Conservation (phyloP, 2,113 vertebrate species). For the Dasyornis broadbenti region DNA sequence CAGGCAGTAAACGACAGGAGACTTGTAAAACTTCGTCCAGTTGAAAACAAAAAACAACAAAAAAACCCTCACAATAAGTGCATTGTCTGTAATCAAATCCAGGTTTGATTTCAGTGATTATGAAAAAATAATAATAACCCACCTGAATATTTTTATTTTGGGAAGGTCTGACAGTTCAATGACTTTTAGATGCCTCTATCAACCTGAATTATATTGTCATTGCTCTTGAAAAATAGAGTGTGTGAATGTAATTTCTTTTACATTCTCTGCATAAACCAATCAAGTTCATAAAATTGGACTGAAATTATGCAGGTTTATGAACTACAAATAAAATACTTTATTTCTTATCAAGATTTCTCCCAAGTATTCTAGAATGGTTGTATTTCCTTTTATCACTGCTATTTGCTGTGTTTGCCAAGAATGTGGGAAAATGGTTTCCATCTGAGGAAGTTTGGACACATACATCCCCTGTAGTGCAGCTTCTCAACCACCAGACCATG, state of each 20-base stretch:
- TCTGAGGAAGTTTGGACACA: neutral
- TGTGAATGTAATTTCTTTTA: neutral
- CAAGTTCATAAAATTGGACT: neutral
- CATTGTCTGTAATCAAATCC: neutral
- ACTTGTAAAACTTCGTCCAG: neutral
- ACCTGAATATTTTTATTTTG: neutral
- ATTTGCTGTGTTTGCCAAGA: neutral
- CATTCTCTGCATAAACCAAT: neutral
- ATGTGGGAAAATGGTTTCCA: neutral
- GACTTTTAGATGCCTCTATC: neutral
- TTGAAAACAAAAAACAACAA: neutral
- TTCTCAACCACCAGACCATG: neutral
- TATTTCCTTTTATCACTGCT: neutral
- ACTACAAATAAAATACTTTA: neutral
- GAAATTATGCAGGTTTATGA: neutral
- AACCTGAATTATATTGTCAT: neutral
- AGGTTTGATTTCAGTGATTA: neutral
- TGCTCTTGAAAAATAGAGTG: neutral
- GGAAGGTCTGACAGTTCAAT: neutral
- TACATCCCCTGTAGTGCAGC: neutral
- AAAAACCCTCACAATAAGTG: accelerated
- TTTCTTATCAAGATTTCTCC: neutral
- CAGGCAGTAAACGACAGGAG: neutral
- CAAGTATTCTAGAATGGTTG: neutral
- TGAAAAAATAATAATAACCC: neutral